Percentiles rank a stretch among this genome's conserved stretches.
Evolutionary conservation across 2,797 vertebrate genomes (phyloP).

Genomic region (Acropternis orthonyx): DNA sequence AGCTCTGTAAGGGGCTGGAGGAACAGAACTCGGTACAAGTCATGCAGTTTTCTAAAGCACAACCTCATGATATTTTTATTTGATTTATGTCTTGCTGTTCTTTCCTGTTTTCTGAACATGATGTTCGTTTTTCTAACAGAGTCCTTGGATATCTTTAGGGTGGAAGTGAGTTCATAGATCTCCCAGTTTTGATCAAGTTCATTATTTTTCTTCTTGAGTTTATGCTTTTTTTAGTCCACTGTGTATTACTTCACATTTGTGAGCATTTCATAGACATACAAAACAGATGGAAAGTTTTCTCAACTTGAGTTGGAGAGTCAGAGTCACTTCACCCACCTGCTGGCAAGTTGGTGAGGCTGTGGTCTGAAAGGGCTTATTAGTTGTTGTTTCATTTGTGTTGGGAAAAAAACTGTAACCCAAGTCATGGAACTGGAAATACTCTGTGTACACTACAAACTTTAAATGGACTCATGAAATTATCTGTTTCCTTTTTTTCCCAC

Average conservation of each 20-base stretch:
- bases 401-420: not conserved
- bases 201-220: constrained; percentile 38
- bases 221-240: constrained; percentile 29
- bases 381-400: not conserved
- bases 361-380: not conserved
- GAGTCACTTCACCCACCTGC: constrained; percentile 27
- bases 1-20: not conserved
- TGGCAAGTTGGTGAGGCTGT: not conserved
- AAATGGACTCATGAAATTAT: not conserved
- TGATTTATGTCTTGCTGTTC: constrained; percentile 61
- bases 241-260: constrained; percentile 51
- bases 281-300: constrained; percentile 41
- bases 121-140: constrained; percentile 33
- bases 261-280: constrained; percentile 27
- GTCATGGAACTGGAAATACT: not conserved
- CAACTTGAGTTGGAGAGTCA: not conserved
- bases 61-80: constrained; percentile 40
- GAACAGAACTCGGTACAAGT: not conserved
- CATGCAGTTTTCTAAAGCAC: constrained; percentile 13
- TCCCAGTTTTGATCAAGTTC: constrained; percentile 39
- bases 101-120: constrained; percentile 45
- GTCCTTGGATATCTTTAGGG: constrained; percentile 37
- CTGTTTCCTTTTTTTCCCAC: not conserved
- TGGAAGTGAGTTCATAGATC: constrained; percentile 57
- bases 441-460: not conserved